Percentiles rank a stretch among this genome's conserved stretches.
These are phyloP conservation scores for Onychomys arenicola DNA, from an alignment of 2,797 vertebrate species.

Conservation along the genomic window DNA sequence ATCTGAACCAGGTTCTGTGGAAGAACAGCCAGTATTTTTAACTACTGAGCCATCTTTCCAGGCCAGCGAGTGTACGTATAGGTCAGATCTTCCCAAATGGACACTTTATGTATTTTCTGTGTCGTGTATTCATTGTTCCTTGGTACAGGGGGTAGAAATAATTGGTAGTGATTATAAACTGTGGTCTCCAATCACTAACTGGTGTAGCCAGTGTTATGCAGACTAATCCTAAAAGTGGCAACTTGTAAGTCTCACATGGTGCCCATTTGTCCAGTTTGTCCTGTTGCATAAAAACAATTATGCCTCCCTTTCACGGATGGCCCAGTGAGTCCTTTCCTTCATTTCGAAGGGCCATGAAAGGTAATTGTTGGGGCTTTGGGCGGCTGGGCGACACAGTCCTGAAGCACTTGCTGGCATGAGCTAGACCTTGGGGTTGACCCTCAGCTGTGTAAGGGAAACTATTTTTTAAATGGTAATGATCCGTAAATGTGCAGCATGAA, in stretches of 20 bases:
- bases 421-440: too few relatives aligned
- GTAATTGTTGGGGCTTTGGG: too few relatives aligned
- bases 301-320: background rate
- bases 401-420: background rate
- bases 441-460: background rate
- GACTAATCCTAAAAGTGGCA: background rate
- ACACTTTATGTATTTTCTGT: too few relatives aligned
- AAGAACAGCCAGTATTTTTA: background rate
- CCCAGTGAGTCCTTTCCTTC: background rate
- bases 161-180: background rate
- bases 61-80: background rate
- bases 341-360: background rate
- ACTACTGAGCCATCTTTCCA: background rate
- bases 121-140: background rate
- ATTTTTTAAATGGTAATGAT: background rate
- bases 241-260: background rate
- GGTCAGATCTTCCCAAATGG: background rate
- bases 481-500: background rate
- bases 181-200: background rate
- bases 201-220: background rate
- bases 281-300: background rate
- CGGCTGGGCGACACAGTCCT: too few relatives aligned
- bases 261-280: background rate
- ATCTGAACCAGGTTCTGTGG: background rate
- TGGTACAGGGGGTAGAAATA: background rate